These are phyloP conservation scores for Palythoa caribaeorum DNA, from an alignment of 92 coral and sea anemone species.

Conservation along the genomic window DNA sequence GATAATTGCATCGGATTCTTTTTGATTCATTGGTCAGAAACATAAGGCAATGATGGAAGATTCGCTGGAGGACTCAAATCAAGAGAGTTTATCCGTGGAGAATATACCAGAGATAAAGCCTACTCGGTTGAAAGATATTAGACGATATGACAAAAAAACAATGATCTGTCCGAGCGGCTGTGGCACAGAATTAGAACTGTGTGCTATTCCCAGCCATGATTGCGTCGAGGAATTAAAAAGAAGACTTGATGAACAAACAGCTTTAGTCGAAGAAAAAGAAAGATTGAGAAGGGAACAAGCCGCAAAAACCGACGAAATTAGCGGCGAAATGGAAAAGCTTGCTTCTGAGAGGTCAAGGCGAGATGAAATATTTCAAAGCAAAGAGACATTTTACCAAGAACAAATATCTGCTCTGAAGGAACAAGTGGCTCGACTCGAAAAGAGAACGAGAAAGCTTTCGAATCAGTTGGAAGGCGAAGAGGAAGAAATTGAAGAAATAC, in stretches of 20 bases:
- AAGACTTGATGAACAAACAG: conserved; percentile 53
- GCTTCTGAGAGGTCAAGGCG: conserved; percentile 82
- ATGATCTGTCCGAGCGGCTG: conserved; percentile 89
- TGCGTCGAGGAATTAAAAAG: conserved; percentile 73
- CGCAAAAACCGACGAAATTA: conserved; percentile 77
- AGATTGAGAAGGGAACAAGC: conserved; percentile 78
- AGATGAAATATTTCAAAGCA: conserved; percentile 87
- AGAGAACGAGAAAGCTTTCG: conserved; percentile 69
- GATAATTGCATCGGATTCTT: conserved; percentile 22
- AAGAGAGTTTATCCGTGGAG: conserved; percentile 30
- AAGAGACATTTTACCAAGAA: conserved; percentile 88
- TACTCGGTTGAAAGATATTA: conserved; percentile 75
- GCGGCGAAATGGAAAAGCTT: conserved; percentile 79
- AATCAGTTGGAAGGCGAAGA: conserved; percentile 66
- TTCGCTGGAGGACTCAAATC: conserved; percentile 26
- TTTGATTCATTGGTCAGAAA: not conserved
- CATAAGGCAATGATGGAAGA: conserved; percentile 37
- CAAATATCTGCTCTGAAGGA: conserved; percentile 87
- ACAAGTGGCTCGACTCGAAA: conserved; percentile 84
- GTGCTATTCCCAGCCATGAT: conserved; percentile 77
- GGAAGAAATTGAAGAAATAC: conserved; percentile 51
- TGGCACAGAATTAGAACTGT: conserved; percentile 68
- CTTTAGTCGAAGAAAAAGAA: conserved; percentile 47
- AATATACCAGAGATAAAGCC: conserved; percentile 42
- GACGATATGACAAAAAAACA: conserved; percentile 90